A percentile compares a stretch with the other conserved stretches of the same genome.
These are phyloP conservation scores for Campoletis raptor DNA, from an alignment of 2,888 invertebrate species.

Conservation along the genomic window DNA sequence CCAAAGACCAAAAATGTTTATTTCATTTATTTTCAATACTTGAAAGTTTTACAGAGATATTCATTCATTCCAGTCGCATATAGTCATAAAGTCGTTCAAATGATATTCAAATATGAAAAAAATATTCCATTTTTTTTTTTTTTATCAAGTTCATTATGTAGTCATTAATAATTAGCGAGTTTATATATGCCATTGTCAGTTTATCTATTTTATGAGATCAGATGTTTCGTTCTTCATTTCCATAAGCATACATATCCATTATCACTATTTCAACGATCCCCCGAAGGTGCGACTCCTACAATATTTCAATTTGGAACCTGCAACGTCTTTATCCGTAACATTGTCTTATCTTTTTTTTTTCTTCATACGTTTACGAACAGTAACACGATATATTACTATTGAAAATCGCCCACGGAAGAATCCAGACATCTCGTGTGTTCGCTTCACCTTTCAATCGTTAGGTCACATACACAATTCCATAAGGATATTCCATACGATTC, in stretches of 20 bases:
- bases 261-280: not conserved
- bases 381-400: constrained; percentile 37
- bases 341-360: constrained; percentile 22
- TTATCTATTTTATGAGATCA: constrained; percentile 3
- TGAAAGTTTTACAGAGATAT: not conserved
- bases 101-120: not conserved
- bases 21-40: not conserved
- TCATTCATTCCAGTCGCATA: not conserved
- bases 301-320: not conserved
- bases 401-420: constrained; percentile 54
- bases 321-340: constrained; percentile 33
- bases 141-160: not conserved
- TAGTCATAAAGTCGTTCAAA: not conserved
- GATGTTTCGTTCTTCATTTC: not conserved
- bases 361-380: constrained; percentile 38
- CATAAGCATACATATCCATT: not conserved
- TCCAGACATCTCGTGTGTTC: constrained; percentile 40
- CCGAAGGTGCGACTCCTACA: not conserved
- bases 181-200: not conserved
- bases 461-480: constrained; percentile 14
- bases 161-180: not conserved
- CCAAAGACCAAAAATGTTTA: not conserved
- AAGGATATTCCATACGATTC: not conserved
- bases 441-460: not conserved
- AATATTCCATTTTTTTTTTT: not conserved